Base-by-base conservation (phyloP, 64 coral and sea anemone species). In the Astreopora myriophthalma region DNA sequence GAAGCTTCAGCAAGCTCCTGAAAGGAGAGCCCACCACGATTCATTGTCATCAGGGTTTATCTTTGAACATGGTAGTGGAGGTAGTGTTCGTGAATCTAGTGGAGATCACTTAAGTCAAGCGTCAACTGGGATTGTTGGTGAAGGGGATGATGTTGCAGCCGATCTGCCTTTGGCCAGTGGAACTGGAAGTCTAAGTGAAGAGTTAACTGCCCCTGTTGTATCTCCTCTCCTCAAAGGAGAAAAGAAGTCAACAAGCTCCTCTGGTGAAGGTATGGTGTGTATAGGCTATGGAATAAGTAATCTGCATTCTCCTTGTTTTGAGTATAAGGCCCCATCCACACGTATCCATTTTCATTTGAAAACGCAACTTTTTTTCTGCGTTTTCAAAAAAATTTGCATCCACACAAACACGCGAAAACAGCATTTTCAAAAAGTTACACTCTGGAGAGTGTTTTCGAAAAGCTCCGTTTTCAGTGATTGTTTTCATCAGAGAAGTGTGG, bases 211-310 rank as follows among this genome's bases (percentile, higher is more conserved):
- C 30, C 37, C 22, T 33, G 58, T 89, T 1, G 70, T 20, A 20
- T 70, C 48, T 23, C 42, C 26, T 27, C 17, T 7, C 5, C 17
- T 7, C 5, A 60, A 74, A 34, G 20, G 37, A 38, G 20, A 39
- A 28, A 92, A 74, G 73, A 92, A 92, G 51, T 92, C 90, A 75
- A 40, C 90, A 48, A 74, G 79, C 14, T 92, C 90, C 6, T 92
- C 90, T 23, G 72, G 85, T 31, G 8, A 20, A 37, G 42, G 67
- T 58, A 73, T 14, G 77, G 6, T 8, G 11, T 7, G 7, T 7
- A 6, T 76, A 22, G n/a, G 9, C 17, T 55, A 16, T 55, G 16
- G 12, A 55, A 55, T 14, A 55, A 55, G 17, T 13, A 16, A 55
- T 13, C n/a, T n/a, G n/a, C n/a, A n/a, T n/a, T n/a, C n/a, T n/a